Evolutionary conservation across 2,113 vertebrate genomes (phyloP).

Genomic region (Octodon degus): DNA sequence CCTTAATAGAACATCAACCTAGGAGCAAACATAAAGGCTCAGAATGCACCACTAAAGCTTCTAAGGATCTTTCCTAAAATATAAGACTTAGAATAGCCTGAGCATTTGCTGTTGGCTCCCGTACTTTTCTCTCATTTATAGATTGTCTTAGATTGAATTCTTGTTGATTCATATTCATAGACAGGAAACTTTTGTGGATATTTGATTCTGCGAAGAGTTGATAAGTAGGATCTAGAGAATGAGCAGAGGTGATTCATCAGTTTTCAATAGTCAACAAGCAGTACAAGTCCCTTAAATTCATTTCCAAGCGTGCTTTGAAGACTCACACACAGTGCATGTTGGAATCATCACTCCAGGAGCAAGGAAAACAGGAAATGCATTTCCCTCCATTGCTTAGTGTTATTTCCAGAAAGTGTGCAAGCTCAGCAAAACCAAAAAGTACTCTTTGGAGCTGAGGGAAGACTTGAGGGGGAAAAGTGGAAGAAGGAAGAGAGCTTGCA

Average conservation of each 20-base stretch:
- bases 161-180: background rate
- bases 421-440: background rate
- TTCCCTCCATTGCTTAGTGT: background rate
- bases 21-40: background rate
- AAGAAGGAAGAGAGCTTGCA: background rate
- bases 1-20: background rate
- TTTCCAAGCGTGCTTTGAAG: too few relatives aligned
- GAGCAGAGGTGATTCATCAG: background rate
- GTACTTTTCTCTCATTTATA: background rate
- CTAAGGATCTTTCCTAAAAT: background rate
- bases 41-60: background rate
- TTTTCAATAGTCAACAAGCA: background rate
- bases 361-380: background rate
- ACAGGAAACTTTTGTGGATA: background rate
- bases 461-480: background rate
- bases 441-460: background rate
- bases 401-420: background rate
- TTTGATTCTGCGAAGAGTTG: background rate
- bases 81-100: background rate
- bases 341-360: background rate
- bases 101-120: fast-evolving
- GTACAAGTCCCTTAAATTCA: background rate
- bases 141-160: background rate
- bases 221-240: background rate
- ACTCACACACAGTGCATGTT: too few relatives aligned